Base-by-base conservation (phyloP, 1,140 invertebrate species). In the Phenacoccus solenopsis region DNA sequence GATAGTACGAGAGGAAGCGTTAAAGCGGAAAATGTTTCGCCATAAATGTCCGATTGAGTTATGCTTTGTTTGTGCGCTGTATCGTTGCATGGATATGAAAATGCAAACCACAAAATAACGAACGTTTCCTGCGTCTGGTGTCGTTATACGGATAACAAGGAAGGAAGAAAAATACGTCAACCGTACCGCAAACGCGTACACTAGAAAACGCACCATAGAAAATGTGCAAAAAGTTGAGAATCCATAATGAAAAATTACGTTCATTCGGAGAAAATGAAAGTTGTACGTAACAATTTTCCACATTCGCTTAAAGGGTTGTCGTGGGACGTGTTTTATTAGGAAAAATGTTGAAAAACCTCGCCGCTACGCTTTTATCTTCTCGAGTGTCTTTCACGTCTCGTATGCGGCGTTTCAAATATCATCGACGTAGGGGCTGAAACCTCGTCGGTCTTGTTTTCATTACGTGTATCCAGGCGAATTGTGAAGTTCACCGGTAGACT, bases 211-310 rank as follows among this genome's bases (percentile, higher is more conserved):
- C 30, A 32, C 30, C 30, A 32, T 32, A 5, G 30, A 32, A 13
- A 7, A 32, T 32, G 38, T 49, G 38, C 20, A 49, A 49, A 49
- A 49, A 9, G 38, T 49, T 49, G 38, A 49, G 38, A 49, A 49
- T 49, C 38, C 38, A 49, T 49, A 49, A 49, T 49, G 38, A 49
- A 49, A 49, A 49, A 49, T 49, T 49, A 49, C 38, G 38, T 49
- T 49, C 38, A 49, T 49, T 49, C 20, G 3, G 13, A 49, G 38
- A 49, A 49, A 49, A 49, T n/a, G 38, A 49, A 49, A 49, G 38
- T 49, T n/a, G 38, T 49, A 49, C 13, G 30, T 49, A 49, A n/a
- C n/a, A n/a, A n/a, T 49, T 32, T 32, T 32, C 30, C 30, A 49
- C 38, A 49, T 49, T 49, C 38, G 38, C 38, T 49, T 49, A 49